Conservation (phyloP, 1,140 invertebrate species). For the Drosophila grimshawi region DNA sequence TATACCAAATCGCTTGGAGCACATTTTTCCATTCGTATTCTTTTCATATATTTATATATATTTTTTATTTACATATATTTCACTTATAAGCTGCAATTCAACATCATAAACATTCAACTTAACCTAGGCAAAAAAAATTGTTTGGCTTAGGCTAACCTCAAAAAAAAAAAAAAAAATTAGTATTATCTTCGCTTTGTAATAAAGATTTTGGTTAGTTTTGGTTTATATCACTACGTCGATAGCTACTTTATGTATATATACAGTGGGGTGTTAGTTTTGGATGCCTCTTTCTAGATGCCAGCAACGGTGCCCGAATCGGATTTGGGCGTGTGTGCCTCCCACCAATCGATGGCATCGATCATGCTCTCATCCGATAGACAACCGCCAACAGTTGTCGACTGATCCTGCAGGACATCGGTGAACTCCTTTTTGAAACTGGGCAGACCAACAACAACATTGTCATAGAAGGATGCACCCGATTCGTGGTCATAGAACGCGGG, state of each 20-base stretch:
- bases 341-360: slow-evolving; percentile 85
- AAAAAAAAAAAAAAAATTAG: slow-evolving; percentile 32
- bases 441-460: slow-evolving; percentile 63
- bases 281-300: slow-evolving; percentile 26
- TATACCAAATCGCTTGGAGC: no score
- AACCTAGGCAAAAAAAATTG: slow-evolving; percentile 55
- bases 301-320: slow-evolving; percentile 61
- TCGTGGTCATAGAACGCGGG: slow-evolving; percentile 75
- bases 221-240: slow-evolving; percentile 63
- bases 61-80: slow-evolving; percentile 25
- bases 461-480: slow-evolving; percentile 64
- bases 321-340: slow-evolving; percentile 85
- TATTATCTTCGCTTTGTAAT: neutral
- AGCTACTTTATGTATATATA: slow-evolving; percentile 35
- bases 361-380: slow-evolving; percentile 84
- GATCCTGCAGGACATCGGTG: slow-evolving; percentile 80
- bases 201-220: slow-evolving; percentile 36
- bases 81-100: slow-evolving; percentile 43
- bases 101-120: slow-evolving; percentile 55
- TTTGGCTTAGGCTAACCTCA: slow-evolving; percentile 11
- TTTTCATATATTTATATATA: slow-evolving; percentile 12
- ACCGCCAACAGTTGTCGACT: slow-evolving; percentile 44
- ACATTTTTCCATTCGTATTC: neutral
- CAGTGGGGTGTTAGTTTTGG: neutral
- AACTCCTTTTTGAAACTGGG: slow-evolving; percentile 80